Evolutionary conservation across 2,797 vertebrate species (phyloP), one percentile per base, ranked within the genome.

Genomic region (Alectoris magna): DNA sequence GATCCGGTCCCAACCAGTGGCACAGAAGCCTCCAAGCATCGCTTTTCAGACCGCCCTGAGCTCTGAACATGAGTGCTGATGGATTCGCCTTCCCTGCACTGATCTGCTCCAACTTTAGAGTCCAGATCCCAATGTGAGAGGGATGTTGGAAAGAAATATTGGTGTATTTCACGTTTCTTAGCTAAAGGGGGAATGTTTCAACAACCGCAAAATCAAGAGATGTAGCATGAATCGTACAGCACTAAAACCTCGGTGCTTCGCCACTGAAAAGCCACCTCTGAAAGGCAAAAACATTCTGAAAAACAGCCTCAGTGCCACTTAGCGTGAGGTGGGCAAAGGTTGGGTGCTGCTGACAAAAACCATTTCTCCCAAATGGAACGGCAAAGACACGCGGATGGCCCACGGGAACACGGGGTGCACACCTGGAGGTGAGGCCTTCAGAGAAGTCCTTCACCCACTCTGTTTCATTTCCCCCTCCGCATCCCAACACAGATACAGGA

Each of bases 1-100:
- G 92, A 95, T 95, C 95, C 97, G 95, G 97, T 97, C 96, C 98
- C 97, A 97, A 96, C 93, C 60, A 97, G 94, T 91, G 14, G 26
- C 14, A 26, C 24, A 51, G 49, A 51, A 51, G 27, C 49, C 49
- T 48, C 22, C 48, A 24, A 27, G 49, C 49, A 51, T 27, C 9
- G 3, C 48, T 49, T 49, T 24, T 27, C 49, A 13, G 46, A 48
- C 11, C 6, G 11, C 46, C 22, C 46, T 46, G 46, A 46, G 46
- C 11, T 46, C 46, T 46, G 46, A 46, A 46, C 46, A 12, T 21
- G 46, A 69, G 74, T 72, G 89, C 67, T 11, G 68, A 36, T 22
- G 14, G 49, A 90, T 62, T 83, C 23, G 14, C 38, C 38, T 79
- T 64, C 44, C 84, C 78, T 79, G 49, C 23, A 23, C 58, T 66